A percentile compares a stretch with the other conserved stretches of the same genome.
Evolutionary conservation across 2,888 invertebrate genomes (phyloP).

Genomic region (Calameuta idolon): DNA sequence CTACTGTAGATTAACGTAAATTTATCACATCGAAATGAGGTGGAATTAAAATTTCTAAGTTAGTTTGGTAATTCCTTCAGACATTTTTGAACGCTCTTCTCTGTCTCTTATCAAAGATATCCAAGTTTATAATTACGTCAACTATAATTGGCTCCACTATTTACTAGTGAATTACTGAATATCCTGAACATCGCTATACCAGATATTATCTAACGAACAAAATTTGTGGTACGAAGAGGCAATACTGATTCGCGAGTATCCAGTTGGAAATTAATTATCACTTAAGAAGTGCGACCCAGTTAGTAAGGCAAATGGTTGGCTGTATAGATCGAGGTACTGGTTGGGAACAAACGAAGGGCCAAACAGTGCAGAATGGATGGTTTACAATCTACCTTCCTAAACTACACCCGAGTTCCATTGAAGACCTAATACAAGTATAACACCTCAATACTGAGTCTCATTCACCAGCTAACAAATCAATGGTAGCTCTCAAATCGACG

Average conservation of each 20-base stretch:
- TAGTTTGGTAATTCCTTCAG: neutral
- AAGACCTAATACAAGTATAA: neutral
- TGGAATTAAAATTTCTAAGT: neutral
- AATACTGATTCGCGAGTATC: neutral
- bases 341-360: neutral
- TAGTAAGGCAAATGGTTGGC: neutral
- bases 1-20: neutral
- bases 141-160: neutral
- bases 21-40: neutral
- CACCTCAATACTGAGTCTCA: neutral
- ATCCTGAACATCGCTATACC: neutral
- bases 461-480: neutral
- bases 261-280: neutral
- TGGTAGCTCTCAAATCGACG: neutral
- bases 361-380: neutral
- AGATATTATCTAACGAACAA: neutral
- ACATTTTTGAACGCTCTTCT: neutral
- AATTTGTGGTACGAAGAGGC: neutral
- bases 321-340: neutral
- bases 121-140: neutral
- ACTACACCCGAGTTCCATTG: neutral
- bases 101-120: neutral
- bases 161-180: neutral
- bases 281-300: neutral
- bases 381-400: neutral